Evolutionary conservation across 2,797 vertebrate species (phyloP).

Genomic region (Oreortyx pictus): DNA sequence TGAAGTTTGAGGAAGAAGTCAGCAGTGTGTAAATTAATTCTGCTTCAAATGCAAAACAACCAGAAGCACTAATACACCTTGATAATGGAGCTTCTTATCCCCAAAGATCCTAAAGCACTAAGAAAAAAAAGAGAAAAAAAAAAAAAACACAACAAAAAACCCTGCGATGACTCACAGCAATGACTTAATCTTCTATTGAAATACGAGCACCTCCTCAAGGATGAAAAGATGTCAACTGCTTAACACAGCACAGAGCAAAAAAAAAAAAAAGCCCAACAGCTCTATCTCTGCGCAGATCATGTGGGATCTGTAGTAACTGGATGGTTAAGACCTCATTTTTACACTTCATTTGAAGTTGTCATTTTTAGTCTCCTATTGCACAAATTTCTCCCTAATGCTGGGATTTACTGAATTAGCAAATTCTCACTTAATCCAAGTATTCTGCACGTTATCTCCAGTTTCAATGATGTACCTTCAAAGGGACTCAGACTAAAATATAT

Average conservation of each 20-base stretch:
- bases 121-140: neutral
- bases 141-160: neutral
- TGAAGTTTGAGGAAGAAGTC: slow-evolving; percentile 10
- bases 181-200: slow-evolving; percentile 25
- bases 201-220: neutral
- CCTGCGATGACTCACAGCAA: slow-evolving; percentile 27
- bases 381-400: neutral
- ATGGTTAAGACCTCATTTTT: slow-evolving; percentile 41
- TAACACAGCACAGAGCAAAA: neutral
- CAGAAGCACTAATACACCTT: neutral
- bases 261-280: neutral
- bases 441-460: neutral
- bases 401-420: neutral
- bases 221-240: slow-evolving; percentile 10
- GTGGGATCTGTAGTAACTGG: neutral
- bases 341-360: slow-evolving; percentile 28
- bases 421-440: neutral
- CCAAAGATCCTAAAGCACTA: slow-evolving; percentile 5
- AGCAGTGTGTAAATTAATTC: slow-evolving; percentile 14
- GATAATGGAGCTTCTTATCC: slow-evolving; percentile 17
- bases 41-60: slow-evolving; percentile 47
- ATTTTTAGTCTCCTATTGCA: neutral
- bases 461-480: neutral
- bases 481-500: neutral
- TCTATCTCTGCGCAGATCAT: neutral